These are phyloP conservation scores for Ophion ellenae DNA, from an alignment of 2,888 invertebrate genomes.

Conservation along the genomic window DNA sequence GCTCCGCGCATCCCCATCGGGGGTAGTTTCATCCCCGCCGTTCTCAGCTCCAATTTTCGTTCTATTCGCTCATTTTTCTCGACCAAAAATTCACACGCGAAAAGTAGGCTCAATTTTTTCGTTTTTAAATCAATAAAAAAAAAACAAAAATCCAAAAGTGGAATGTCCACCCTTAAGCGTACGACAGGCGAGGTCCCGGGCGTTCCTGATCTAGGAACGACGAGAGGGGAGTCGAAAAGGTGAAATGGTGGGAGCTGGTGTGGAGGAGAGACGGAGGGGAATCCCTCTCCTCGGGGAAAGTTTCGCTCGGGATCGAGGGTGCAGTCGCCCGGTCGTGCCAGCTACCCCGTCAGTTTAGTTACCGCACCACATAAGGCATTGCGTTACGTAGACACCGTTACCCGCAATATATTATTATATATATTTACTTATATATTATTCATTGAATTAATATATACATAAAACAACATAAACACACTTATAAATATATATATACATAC, in stretches of 20 bases:
- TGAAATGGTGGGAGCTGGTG: conserved; percentile 33
- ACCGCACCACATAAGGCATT: conserved; percentile 84
- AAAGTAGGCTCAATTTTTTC: not conserved
- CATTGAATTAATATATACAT: conserved; percentile 63
- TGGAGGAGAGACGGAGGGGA: conserved; percentile 52
- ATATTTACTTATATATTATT: conserved; percentile 75
- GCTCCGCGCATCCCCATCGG: not conserved
- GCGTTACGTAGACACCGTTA: conserved; percentile 83
- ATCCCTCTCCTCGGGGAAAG: conserved; percentile 50
- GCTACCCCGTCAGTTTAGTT: conserved; percentile 82
- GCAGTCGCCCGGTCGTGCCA: conserved; percentile 72
- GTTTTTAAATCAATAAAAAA: not conserved
- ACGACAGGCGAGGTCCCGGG: not conserved
- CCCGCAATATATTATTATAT: conserved; percentile 81
- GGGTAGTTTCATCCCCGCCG: not conserved
- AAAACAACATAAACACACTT: conserved; percentile 21
- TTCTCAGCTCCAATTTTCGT: not conserved
- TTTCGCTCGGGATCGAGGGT: conserved; percentile 66
- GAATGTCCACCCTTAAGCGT: not conserved
- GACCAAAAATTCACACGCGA: too few relatives aligned
- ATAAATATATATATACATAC: conserved; percentile 30
- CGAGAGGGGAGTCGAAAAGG: conserved; percentile 28
- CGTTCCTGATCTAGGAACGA: not conserved
- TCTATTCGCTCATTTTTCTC: not conserved
- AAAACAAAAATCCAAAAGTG: too few relatives aligned